phyloP scores from a whole-genome alignment of 2,888 invertebrate species.

The Machimus atricapillus region DNA sequence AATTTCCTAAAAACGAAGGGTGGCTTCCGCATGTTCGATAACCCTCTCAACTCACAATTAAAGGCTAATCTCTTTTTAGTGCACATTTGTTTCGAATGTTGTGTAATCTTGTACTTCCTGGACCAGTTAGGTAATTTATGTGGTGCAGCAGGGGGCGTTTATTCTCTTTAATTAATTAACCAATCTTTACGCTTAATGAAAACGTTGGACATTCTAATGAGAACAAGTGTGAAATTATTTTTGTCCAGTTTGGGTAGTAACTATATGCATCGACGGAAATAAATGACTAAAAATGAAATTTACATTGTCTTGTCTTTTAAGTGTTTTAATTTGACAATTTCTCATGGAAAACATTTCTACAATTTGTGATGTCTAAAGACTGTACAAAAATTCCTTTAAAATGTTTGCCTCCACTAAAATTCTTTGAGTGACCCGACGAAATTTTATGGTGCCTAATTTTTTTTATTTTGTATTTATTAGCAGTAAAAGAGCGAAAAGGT shows the following conservation, averaged over 20 bases:
- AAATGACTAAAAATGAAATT: background rate
- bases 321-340: background rate
- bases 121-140: background rate
- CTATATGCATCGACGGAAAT: background rate
- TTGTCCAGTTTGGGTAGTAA: background rate
- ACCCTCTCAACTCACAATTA: background rate
- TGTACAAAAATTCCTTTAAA: background rate
- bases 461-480: background rate
- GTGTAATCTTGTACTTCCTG: background rate
- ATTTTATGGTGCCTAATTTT: background rate
- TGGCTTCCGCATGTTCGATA: background rate
- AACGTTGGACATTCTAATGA: background rate
- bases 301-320: background rate
- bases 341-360: background rate
- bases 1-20: background rate
- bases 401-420: background rate
- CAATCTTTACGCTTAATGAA: background rate
- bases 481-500: background rate
- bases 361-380: background rate
- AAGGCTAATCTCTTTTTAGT: background rate
- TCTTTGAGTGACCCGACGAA: background rate
- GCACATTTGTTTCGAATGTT: background rate
- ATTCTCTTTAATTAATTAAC: background rate
- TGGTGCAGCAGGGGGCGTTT: background rate
- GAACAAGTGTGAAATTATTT: background rate